Conservation (phyloP, 2,113 vertebrate species). For the Eurystomus gularis region DNA sequence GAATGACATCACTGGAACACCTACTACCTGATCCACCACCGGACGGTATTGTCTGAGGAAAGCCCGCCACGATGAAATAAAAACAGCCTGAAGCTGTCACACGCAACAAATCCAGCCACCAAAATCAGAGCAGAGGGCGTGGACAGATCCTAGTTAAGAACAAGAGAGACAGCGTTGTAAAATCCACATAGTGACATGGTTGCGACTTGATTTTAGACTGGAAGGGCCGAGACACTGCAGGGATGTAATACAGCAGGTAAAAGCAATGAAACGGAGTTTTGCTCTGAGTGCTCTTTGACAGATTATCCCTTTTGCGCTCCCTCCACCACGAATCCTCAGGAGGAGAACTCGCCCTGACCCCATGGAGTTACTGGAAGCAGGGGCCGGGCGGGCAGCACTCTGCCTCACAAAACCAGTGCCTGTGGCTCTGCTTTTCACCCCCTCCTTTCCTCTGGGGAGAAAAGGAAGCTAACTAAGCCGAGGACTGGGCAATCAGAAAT, state of each 20-base stretch:
- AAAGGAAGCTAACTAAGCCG: neutral
- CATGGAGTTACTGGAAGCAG: accelerated
- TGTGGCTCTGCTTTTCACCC: neutral
- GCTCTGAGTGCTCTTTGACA: neutral
- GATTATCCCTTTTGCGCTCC: neutral
- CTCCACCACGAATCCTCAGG: neutral
- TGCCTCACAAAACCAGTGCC: neutral
- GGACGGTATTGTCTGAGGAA: neutral
- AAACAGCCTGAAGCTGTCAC: neutral
- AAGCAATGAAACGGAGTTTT: neutral
- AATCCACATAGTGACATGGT: neutral
- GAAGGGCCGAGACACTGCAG: neutral
- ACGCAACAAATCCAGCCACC: neutral
- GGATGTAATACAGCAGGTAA: neutral
- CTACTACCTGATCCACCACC: neutral
- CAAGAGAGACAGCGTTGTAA: accelerated
- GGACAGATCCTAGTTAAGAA: neutral
- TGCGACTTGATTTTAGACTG: neutral
- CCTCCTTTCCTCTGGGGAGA: neutral
- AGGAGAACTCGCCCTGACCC: neutral
- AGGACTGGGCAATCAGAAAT: neutral
- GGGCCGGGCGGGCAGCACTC: neutral
- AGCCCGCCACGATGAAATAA: accelerated
- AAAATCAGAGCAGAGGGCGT: accelerated
- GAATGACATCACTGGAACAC: neutral